Evolutionary conservation across 2,888 invertebrate genomes (phyloP), one percentile per base, ranked within the genome.

Genomic region (Abscondita cerata): DNA sequence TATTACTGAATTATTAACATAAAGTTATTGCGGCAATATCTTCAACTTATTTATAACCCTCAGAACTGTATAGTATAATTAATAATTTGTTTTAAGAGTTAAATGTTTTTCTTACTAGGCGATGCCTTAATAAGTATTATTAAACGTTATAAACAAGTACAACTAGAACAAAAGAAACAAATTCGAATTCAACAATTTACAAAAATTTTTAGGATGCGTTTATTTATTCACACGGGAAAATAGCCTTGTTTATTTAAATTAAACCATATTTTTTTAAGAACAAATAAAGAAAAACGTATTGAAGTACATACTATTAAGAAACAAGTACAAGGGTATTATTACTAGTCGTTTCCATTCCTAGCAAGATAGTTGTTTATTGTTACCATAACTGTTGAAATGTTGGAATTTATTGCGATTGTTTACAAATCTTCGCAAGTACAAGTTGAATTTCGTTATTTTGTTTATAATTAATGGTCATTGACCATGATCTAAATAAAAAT

Each of bases 331-430:
- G 48, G 55, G 56, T 54, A 38, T 54, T 54, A 55, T 59, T 62
- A 63, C 16, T 65, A 40, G 12, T 16, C 64, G 65, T 66, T 67
- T 53, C 62, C 63, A 57, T 65, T 58, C 46, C 20, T 54, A 65
- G 64, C 59, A 54, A 50, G 55, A 65, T 62, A 61, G 56, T 57
- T 61, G 58, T 56, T 61, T 58, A 64, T 65, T 65, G 67, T 67
- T 63, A 61, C 52, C 52, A 60, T 52, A 62, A 57, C 57, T 54
- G 52, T 47, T 63, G 67, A 64, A 69, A 68, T 65, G 55, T 53
- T 57, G 48, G 64, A 61, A 64, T 65, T 46, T 60, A 69, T 62
- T 55, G 58, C 67, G 52, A 67, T 67, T 69, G 69, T 66, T 66
- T 68, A 69, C 68, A 69, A 69, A 69, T 69, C 66, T 67, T 58